Evolutionary conservation across 2,113 vertebrate genomes (phyloP).

Genomic region (Calidris pugnax): DNA sequence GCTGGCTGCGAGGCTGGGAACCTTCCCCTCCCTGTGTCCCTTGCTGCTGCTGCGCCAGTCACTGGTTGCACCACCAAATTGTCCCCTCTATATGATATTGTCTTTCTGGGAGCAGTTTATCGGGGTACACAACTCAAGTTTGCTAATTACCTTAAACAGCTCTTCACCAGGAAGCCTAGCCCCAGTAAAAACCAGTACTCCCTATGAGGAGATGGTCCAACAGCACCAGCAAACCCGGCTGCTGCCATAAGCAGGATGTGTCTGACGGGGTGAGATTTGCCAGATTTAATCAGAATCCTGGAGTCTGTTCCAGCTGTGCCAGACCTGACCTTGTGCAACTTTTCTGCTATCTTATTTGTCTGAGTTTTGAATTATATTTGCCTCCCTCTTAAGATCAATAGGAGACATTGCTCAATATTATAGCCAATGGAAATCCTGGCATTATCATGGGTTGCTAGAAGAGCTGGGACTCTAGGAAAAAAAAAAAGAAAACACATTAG

Average conservation of each 20-base stretch:
- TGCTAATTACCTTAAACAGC: background rate
- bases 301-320: background rate
- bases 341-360: background rate
- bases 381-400: background rate
- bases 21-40: accelerated
- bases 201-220: accelerated
- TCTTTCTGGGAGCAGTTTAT: background rate
- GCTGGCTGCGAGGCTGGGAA: background rate
- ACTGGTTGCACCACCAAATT: accelerated
- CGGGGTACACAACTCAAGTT: too few species aligned
- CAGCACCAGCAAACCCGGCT: background rate
- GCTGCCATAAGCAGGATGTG: background rate
- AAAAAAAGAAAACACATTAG: background rate
- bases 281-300: background rate
- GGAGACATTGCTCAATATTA: background rate
- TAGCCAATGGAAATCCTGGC: background rate
- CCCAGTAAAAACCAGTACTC: background rate
- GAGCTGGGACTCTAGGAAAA: background rate
- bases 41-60: background rate
- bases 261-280: background rate
- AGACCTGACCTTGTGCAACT: background rate
- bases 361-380: background rate
- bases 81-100: background rate
- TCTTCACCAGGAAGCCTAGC: background rate
- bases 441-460: background rate